These are phyloP conservation scores for Heloderma charlesbogerti DNA, from an alignment of 2,113 vertebrate genomes.

Conservation along the genomic window DNA sequence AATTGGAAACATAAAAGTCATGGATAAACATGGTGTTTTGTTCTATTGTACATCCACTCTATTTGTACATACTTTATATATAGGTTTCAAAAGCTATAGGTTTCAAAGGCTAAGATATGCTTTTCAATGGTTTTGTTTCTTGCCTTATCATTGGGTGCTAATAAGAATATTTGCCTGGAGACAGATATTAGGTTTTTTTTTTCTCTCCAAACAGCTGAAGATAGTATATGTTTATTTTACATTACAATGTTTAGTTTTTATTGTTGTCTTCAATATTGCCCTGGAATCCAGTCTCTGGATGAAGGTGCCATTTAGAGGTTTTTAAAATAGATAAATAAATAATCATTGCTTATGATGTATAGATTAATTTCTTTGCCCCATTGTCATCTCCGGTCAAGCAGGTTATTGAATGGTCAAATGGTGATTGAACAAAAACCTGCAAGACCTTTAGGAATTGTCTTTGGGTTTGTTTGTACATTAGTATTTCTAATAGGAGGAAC, in stretches of 20 bases:
- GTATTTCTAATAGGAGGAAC: constrained; percentile 45
- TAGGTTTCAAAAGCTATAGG: not conserved
- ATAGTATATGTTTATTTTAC: constrained; percentile 3
- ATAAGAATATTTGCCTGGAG: constrained; percentile 30
- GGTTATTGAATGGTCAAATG: not conserved
- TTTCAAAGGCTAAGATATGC: not conserved
- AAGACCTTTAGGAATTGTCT: constrained; percentile 49
- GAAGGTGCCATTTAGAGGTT: not conserved
- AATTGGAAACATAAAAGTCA: not conserved
- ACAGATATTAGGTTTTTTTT: not conserved
- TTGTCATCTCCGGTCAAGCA: not conserved
- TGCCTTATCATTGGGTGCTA: constrained; percentile 30
- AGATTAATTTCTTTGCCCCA: not conserved
- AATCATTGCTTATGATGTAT: not conserved
- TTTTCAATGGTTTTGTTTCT: not conserved
- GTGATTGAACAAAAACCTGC: not conserved
- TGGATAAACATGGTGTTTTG: not conserved
- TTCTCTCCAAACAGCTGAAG: not conserved
- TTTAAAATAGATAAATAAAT: not conserved
- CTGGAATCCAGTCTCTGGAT: not conserved
- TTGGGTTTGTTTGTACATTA: constrained; percentile 57
- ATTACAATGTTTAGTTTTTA: not conserved
- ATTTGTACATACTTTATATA: constrained; percentile 3
- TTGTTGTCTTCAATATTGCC: not conserved
- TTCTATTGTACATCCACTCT: not conserved